phyloP scores from a whole-genome alignment of 2,113 vertebrate species.

The Patagioenas fasciata region DNA sequence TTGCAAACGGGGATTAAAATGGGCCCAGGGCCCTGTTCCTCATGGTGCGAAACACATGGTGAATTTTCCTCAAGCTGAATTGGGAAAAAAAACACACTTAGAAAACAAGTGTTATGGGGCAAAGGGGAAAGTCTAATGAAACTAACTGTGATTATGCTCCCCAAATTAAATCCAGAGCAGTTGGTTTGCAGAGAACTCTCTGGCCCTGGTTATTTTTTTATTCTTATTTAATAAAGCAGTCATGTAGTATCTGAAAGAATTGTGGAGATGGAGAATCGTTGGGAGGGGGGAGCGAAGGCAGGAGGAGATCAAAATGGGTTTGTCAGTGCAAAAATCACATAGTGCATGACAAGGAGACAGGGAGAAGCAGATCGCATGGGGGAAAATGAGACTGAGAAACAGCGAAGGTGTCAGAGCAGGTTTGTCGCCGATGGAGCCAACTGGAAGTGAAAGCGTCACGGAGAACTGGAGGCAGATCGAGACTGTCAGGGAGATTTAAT shows the following conservation, averaged over 20 bases:
- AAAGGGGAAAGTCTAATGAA: slow-evolving; percentile 1
- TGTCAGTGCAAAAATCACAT: slow-evolving; percentile 38
- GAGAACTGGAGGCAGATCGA: slow-evolving; percentile 83
- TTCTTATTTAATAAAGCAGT: slow-evolving; percentile 24
- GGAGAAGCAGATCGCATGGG: background rate
- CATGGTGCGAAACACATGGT: background rate
- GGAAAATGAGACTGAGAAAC: slow-evolving; percentile 63
- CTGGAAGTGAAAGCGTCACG: slow-evolving; percentile 77
- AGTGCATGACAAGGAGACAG: background rate
- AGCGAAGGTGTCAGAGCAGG: slow-evolving; percentile 84
- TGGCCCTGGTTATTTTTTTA: background rate
- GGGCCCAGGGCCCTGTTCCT: background rate
- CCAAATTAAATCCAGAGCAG: background rate
- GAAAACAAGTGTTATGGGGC: background rate
- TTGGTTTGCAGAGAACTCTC: background rate
- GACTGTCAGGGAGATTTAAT: slow-evolving; percentile 91
- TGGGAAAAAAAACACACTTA: background rate
- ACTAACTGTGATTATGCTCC: background rate
- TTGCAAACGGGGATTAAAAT: slow-evolving; percentile 43
- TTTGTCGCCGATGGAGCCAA: slow-evolving; percentile 84
- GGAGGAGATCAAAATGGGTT: slow-evolving; percentile 27
- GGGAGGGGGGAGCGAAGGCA: background rate
- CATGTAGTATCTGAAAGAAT: background rate
- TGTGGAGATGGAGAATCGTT: background rate
- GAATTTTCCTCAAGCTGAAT: background rate